Base-by-base conservation (phyloP, 2,888 invertebrate species). In the Aphrophora alni region DNA sequence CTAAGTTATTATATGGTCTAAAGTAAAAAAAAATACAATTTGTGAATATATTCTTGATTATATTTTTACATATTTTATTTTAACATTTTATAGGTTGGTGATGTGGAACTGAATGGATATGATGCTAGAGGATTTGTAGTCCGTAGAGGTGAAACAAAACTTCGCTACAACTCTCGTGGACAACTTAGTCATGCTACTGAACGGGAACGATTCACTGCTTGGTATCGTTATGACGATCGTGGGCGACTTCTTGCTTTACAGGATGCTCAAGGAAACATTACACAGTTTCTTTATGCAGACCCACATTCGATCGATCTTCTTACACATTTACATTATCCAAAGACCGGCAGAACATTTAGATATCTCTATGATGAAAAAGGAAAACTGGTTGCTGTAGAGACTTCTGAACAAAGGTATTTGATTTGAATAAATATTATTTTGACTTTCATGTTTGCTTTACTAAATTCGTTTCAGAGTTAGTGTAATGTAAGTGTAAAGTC, bases 221-320 rank as follows among this genome's bases (percentile, higher is more conserved):
- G 96, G 94, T 98, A 98, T 87, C 95, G 93, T 88, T 98, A 99
- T 87, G 98, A 99, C 85, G 95, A 97, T 85, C 92, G 94, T 82
- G 95, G 95, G 78, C 92, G 98, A 78, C 88, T 98, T 59, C 93
- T 97, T 0, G 95, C 97, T 0, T 95, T 97, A 93, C 95, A 95
- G 86, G 97, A 97, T 86, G 96, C 96, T 84, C 94, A 94, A 85
- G 96, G 95, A 51, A 97, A 98, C 87, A 92, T 97, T 8, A 97
- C 98, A 0, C 98, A 98, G 88, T 97, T 96, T 89, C 95, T 97
- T 89, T 99, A 99, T 88, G 94, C 96, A 0, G 96, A 98, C 88
- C 95, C 97, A 0, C 93, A 93, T 82, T 93, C 92, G 0, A 96
- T 96, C 0, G 91, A 94, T 83, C 90, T 96, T 12, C 92, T 98